phyloP scores from a whole-genome alignment of 2,797 vertebrate species.

The Echiichthys vipera region DNA sequence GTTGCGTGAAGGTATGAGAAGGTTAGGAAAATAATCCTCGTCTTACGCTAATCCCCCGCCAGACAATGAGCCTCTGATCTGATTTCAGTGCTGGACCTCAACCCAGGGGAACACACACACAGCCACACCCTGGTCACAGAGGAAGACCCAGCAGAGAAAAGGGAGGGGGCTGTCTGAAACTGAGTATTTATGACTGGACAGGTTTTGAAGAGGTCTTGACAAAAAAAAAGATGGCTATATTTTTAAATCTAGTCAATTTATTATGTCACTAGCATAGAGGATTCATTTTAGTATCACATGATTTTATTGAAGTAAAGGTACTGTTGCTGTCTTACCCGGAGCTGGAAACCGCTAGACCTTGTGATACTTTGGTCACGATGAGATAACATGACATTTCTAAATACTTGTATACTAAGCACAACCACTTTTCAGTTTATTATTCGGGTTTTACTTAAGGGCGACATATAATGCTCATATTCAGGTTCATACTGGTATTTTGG shows the following conservation, averaged over 20 bases:
- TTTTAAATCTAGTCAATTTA: constrained; percentile 37
- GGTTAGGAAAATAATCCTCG: constrained; percentile 75
- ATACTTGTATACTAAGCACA: constrained; percentile 32
- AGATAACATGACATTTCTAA: constrained; percentile 51
- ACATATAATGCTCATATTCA: too few species aligned
- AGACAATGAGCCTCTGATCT: constrained; percentile 80
- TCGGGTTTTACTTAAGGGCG: too few species aligned
- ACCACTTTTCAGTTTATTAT: constrained; percentile 20
- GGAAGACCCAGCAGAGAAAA: constrained; percentile 23
- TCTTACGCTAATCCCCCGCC: constrained; percentile 65
- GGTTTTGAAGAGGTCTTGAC: constrained; percentile 19
- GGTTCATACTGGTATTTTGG: too few species aligned
- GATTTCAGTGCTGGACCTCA: constrained; percentile 72
- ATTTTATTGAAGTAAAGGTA: constrained; percentile 48
- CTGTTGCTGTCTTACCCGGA: constrained; percentile 35
- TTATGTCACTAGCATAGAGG: constrained; percentile 22
- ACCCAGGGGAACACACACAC: constrained; percentile 63
- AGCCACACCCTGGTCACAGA: constrained; percentile 74
- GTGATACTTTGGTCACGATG: constrained; percentile 55
- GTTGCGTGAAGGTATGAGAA: constrained; percentile 79
- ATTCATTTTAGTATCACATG: constrained; percentile 32
- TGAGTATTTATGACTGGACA: constrained; percentile 31
- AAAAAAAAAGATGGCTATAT: constrained; percentile 36
- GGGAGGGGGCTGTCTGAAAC: constrained; percentile 12
- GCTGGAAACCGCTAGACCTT: constrained; percentile 54